Base-by-base conservation (phyloP, 1,140 invertebrate genomes). In the Archegozetes longisetosus region DNA sequence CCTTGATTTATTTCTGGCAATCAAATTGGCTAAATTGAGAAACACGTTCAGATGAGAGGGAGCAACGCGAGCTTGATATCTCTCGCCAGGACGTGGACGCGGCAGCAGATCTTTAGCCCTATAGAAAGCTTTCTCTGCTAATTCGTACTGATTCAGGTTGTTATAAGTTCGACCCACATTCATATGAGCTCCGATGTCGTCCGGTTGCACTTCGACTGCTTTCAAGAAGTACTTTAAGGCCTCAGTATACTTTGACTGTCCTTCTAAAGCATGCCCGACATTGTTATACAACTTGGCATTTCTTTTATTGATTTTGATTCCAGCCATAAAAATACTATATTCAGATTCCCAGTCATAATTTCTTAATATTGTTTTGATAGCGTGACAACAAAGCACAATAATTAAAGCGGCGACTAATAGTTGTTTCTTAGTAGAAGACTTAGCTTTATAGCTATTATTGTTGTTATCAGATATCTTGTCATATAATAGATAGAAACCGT, bases 281-380 rank as follows among this genome's bases (percentile, higher is more conserved):
- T 97, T 97, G 74, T 96, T 97, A 74, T 90, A 96, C 2, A 96
- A 75, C 73, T 97, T 97, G 9, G 93, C 93, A 77, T 97, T 97
- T 52, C 82, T 79, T 27, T 62, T 20, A 69, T 94, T 95, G 2
- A 95, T 88, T 72, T 83, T 84, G 24, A 96, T 75, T 22, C 88
- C 88, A 20, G 90, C 86, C 77, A 87, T 88, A 70, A 96, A 97
- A 68, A 96, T 84, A 9, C 84, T 82, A 68, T 93, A 92, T 73
- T 97, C 92, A 58, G 84, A 85, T 67, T 85, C 79, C 75, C 75
- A 63, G 47, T 63, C 62, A 13, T 48, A 27, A 40, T 63, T 63
- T 9, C 62, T 55, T 9, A 58, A 4, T 2, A 58, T 40, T n/a
- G 58, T 60, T 26, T 25, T 14, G 12, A n/a, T 27, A 26, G 20